phyloP scores from a whole-genome alignment of 2,113 vertebrate species.

The Pantherophis guttatus region DNA sequence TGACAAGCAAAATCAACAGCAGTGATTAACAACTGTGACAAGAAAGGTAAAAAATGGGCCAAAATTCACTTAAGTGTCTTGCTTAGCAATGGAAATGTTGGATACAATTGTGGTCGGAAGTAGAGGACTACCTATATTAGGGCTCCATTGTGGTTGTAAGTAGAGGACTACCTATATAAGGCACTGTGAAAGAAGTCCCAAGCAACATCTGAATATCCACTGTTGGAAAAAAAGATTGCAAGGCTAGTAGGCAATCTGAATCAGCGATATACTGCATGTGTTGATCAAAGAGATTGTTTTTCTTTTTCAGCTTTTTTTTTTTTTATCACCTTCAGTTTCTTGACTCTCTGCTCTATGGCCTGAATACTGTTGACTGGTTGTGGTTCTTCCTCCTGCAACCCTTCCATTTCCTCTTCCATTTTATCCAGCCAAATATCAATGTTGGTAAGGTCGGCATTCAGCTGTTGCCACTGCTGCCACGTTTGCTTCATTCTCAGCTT shows the following conservation, averaged over 20 bases:
- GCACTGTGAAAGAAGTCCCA: neutral
- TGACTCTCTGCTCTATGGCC: slow-evolving; percentile 72
- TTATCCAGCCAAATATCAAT: slow-evolving; percentile 80
- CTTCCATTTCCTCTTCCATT: slow-evolving; percentile 77
- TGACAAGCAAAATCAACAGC: neutral
- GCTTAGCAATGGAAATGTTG: neutral
- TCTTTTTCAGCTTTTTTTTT: neutral
- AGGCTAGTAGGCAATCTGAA: no score
- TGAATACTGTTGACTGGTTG: slow-evolving; percentile 62
- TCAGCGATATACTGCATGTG: neutral
- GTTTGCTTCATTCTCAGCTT: slow-evolving; percentile 69
- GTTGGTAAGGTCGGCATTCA: slow-evolving; percentile 76
- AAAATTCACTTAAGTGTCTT: neutral
- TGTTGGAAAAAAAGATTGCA: neutral
- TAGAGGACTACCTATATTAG: neutral
- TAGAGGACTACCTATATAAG: neutral
- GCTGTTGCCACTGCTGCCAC: slow-evolving; percentile 76
- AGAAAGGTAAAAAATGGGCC: neutral
- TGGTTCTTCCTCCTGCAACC: slow-evolving; percentile 62
- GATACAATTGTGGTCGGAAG: neutral
- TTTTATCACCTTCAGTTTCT: slow-evolving; percentile 80
- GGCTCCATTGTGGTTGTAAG: no score
- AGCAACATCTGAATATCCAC: neutral
- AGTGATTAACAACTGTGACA: neutral
- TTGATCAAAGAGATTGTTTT: neutral